Base-by-base conservation (phyloP, 2,113 vertebrate genomes). In the Dunckerocampus dactyliophorus region DNA sequence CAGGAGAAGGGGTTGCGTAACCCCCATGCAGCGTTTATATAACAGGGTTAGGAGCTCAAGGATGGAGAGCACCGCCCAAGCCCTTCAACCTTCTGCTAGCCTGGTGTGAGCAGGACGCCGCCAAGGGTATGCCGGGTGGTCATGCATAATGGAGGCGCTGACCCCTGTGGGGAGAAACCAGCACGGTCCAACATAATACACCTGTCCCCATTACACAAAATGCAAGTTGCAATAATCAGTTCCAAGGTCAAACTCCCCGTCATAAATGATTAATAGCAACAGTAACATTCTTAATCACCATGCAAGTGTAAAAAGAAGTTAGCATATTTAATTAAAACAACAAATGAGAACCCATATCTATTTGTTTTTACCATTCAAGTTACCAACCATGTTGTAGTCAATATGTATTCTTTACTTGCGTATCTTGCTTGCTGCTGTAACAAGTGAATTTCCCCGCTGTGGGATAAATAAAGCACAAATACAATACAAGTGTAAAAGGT, bases 1-100 rank as follows among this genome's bases (percentile, higher is more conserved):
- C 84, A 69, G 60, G 85, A 73, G 85, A 83, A 77, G 53, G 59
- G 69, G 72, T 89, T 89, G 77, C 72, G 39, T 90, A 88, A 90
- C 82, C 76, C 48, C 43, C 56, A 71, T 88, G 83, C 80, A 77
- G 85, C 73, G 59, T 86, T 90, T 90, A 90, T 84, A 72, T 89
- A 89, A 88, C 79, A 53, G 79, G 67, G 82, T 78, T 81, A 79
- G 76, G 55, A 37, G 77, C 67, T 66, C 63, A 82, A 68, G 75
- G 67, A 71, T 59, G 15, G 71, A 72, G 60, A 72, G n/a, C 71
- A 75, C 17, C 57, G 63, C 4, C 13, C 62, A 69, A 72, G 69
- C 49, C 79, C 64, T 66, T 61, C 72, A 76, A 76, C 75, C 80
- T 70, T 67, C 48, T 58, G 49, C 72, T 24, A 11, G 56, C 43